Base-by-base conservation (phyloP, 2,888 invertebrate genomes). In the Drosophila colorata region DNA sequence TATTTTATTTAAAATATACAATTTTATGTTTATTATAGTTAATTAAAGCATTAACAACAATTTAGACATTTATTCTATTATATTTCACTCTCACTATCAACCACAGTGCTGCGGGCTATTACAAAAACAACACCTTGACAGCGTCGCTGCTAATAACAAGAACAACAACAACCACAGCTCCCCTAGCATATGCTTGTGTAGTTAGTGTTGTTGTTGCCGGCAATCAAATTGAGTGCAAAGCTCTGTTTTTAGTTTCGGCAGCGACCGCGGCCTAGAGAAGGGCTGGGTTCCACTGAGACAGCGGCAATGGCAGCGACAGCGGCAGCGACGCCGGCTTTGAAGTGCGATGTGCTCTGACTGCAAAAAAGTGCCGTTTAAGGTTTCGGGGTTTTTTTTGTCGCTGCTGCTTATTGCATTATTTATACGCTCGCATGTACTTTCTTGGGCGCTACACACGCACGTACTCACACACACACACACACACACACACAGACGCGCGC, bases 351-450 rank as follows among this genome's bases (percentile, higher is more conserved):
- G 88, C 77, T 78, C 73, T 73, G 88, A 81, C 87, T 88, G 87
- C 88, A 88, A 88, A 87, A 80, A 87, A 83, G 74, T 80, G 67
- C 73, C 83, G 82, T 76, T 82, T 82, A 79, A 66, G 71, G 74
- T 79, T 78, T 87, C 77, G 76, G 76, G 74, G 61, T 82, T 78
- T 69, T 79, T 66, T 66, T 78, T 74, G 65, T 77, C 53, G 66
- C 59, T 59, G 38, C 68, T 69, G 70, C 77, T 74, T 71, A 82
- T 78, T 81, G 81, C 87, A 83, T 90, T 87, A 88, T 80, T 84
- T 88, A 81, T 80, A 71, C 69, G 57, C 46, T 58, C 72, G 58
- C 58, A 18, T 57, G 61, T 71, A 72, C 71, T 74, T 74, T 74
- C 74, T 73, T 73, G 55, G 31, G 60, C 53, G 52, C 40, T 5